Evolutionary conservation across 2,113 vertebrate genomes (phyloP), one percentile per base, ranked within the genome.

Genomic region (Gambusia holbrooki): DNA sequence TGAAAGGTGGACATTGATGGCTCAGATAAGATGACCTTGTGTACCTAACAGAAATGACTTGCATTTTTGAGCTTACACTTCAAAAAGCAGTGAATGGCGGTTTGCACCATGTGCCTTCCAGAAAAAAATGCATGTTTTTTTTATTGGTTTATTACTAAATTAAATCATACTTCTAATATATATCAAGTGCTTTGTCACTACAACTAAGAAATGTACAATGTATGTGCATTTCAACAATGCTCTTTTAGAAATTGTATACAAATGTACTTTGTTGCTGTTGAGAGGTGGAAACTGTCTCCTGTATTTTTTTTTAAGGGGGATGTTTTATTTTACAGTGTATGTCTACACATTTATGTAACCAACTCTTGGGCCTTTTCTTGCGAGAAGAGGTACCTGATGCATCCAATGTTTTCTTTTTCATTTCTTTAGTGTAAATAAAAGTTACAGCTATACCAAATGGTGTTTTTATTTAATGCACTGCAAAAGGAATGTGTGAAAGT

Each of bases 341-440:
- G 87, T 86, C 73, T 88, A 76, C 74, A 86, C 83, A 73, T 80
- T 35, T 82, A 73, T 81, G 40, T 77, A 85, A 42, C 68, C 73
- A 76, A 71, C 66, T 73, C 67, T 76, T 75, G 13, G 76, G 60
- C 73, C 74, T 77, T 84, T 90, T 88, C 5, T 74, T 79, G 77
- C 79, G 42, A 74, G 69, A 86, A 88, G 67, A 88, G 76, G 67
- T 73, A 28, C 82, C 35, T 11, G 61, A 73, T 83, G 64, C 77
- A 79, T 90, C 86, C 15, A 40, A 68, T 77, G 73, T 90, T 79
- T 64, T 83, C 61, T 89, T 81, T 81, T 85, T 77, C 82, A 54
- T 86, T 87, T 88, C 84, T 81, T 83, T 79, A 73, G 58, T 95
- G 94, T 95, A 95, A 95, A 94, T 95, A 95, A 95, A 95, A 87